Evolutionary conservation across 2,797 vertebrate species (phyloP).

Genomic region (Pantherophis vulpinus): DNA sequence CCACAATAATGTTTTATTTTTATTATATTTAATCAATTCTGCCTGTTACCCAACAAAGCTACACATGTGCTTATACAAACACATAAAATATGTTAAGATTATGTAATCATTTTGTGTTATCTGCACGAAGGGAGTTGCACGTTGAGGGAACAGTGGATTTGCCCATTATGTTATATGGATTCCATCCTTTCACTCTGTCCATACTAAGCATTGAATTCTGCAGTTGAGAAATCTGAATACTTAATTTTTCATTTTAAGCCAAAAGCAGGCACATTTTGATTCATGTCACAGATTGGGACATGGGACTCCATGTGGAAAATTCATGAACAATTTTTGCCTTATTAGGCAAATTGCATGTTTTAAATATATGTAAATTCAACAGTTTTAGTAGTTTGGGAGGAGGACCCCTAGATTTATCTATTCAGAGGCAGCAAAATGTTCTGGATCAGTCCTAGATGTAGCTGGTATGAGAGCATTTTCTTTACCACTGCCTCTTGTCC

Average conservation of each 20-base stretch:
- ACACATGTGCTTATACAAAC: not conserved
- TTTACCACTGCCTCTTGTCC: not conserved
- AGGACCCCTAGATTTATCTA: not conserved
- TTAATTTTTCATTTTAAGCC: not conserved
- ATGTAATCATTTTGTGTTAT: not conserved
- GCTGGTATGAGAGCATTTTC: not conserved
- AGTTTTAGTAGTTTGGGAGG: not conserved
- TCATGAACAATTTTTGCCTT: not conserved
- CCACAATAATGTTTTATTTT: not conserved
- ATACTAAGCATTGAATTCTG: not conserved
- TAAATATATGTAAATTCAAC: not conserved
- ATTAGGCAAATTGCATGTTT: not conserved
- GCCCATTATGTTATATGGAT: not conserved
- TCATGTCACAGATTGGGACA: not conserved
- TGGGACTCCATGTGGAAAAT: not conserved
- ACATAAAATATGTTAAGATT: not conserved
- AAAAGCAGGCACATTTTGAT: not conserved
- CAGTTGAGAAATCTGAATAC: not conserved
- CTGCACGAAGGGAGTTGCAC: not conserved
- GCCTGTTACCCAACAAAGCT: not conserved
- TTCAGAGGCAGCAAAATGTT: not conserved
- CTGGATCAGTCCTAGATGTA: not conserved
- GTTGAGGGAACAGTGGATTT: not conserved
- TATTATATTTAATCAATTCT: not conserved
- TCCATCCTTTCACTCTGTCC: not conserved